Evolutionary conservation across 2,888 invertebrate species (phyloP), one percentile per base, ranked within the genome.

Genomic region (Apotomis turbidana): DNA sequence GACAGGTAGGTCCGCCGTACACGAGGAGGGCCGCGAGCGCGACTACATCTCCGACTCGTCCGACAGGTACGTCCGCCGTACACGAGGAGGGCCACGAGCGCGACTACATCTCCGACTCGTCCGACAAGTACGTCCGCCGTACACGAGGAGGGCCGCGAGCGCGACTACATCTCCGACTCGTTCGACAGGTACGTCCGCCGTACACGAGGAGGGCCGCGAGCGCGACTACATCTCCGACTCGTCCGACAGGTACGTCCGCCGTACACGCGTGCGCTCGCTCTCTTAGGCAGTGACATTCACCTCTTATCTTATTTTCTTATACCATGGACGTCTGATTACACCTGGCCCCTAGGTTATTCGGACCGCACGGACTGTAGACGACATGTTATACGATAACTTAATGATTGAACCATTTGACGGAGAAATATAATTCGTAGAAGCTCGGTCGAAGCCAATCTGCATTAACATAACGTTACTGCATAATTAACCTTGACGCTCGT

Each of bases 41-140:
- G 99, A 99, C 89, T 99, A 99, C 83, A 98, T 99, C 83, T 97
- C 98, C 0, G 97, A 97, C 84, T 97, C 97, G 0, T 97, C 97
- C 0, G 96, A 96, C 75, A 95, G 95, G 95, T 95, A 83, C 73
- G 80, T 27, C 15, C 38, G 15, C 15, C 15, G 15, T 15, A 15
- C 15, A 99, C 86, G 98, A 97, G 81, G 99, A 99, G 90, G 99
- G 99, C 0, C 90, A 97, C 68, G 99, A 99, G 93, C 95, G 96
- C 78, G 99, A 99, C 89, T 99, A 99, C 83, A 98, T 99, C 83
- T 97, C 98, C 0, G 97, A 97, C 84, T 97, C 97, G 0, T 97
- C 97, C 0, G 96, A 96, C 75, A 95, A 95, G 95, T 95, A 83
- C 73, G 80, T 27, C 15, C 38, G 15, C 15, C 15, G 15, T 15